A percentile compares a stretch with the other conserved stretches of the same genome.
phyloP scores from a whole-genome alignment of 2,888 invertebrate genomes.

The Dinocampus coccinellae region DNA sequence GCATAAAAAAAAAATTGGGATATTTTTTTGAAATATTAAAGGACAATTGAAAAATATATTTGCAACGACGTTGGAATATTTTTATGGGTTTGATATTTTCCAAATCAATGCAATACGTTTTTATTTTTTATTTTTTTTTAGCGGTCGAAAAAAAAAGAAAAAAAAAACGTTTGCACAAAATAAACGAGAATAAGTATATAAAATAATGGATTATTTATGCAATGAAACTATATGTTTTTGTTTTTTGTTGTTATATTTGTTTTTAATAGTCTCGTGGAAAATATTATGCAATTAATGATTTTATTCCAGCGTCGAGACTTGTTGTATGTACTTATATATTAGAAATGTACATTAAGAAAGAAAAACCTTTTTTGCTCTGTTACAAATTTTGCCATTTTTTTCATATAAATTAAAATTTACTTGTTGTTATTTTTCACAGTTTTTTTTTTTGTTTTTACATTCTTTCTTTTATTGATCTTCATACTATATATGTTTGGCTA shows the following conservation, averaged over 20 bases:
- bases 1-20: background rate
- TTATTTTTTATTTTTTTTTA: constrained; percentile 12
- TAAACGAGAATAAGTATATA: background rate
- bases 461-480: background rate
- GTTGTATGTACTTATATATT: constrained; percentile 2
- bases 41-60: background rate
- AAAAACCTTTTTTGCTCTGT: background rate
- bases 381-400: background rate
- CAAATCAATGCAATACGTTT: background rate
- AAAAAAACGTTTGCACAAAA: constrained; percentile 15
- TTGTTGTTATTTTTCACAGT: background rate
- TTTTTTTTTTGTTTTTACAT: background rate
- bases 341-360: background rate
- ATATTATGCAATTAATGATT: background rate
- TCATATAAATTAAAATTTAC: background rate
- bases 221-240: constrained; percentile 1
- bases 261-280: background rate
- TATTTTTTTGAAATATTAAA: background rate
- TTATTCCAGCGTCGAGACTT: constrained; percentile 13
- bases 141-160: constrained; percentile 34
- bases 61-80: constrained; percentile 8
- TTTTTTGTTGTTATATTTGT: background rate
- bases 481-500: background rate
- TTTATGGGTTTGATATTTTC: background rate
- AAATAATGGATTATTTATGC: background rate